Evolutionary conservation across 2,113 vertebrate genomes (phyloP), one percentile per base, ranked within the genome.

Genomic region (Pedionomus torquatus): DNA sequence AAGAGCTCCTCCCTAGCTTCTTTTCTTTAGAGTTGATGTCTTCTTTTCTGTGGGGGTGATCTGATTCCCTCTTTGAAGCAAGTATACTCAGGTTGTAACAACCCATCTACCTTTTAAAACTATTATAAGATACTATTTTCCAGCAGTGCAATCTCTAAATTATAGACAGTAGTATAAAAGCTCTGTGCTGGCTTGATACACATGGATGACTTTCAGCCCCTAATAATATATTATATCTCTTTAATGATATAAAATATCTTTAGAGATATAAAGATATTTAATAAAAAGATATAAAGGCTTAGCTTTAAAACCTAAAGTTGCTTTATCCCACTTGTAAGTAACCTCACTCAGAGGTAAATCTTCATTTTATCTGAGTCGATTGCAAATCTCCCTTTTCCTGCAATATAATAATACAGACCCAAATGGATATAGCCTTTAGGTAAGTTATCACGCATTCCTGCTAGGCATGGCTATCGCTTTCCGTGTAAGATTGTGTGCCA

Each of bases 391-490:
- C 64, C 57, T 81, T 92, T 81, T 75, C 64, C 43, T 89, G 39
- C 46, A 87, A 15, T 58, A 66, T 57, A 88, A 72, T 89, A 76
- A 44, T 26, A 55, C 28, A 77, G 46, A 85, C 37, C 49, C 7
- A 86, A 66, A 66, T 51, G 86, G 78, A 94, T 85, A 70, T 0
- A 90, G 43, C 41, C 79, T 88, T 80, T 66, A 90, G 84, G 76
- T 65, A 91, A 96, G 78, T 91, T 94, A 85, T 88, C 61, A 83
- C 76, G 58, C 39, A 24, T 54, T 94, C 19, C 54, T 86, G 28
- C 54, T 90, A 77, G 71, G n/a, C 49, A 83, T 46, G 31, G 51
- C 82, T 90, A 85, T 88, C 1, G 4, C 46, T 90, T 93, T 90
- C 72, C 14, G 1, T 81, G 77, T 83, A 88, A 63, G 49, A 77